phyloP scores from a whole-genome alignment of 2,113 vertebrate species.

The Menura novaehollandiae region DNA sequence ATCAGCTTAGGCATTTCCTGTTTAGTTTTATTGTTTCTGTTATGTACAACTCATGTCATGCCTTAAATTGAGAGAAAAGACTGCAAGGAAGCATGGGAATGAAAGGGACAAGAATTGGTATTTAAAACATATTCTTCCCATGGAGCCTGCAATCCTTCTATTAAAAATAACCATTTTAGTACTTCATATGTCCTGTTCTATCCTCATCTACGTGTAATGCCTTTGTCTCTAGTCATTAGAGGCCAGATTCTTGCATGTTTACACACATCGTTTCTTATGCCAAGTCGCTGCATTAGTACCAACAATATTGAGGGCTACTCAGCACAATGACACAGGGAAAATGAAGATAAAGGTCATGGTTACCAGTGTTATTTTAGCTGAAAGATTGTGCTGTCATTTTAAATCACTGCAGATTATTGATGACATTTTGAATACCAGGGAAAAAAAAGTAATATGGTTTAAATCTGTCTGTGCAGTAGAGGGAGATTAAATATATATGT shows the following conservation, averaged over 20 bases:
- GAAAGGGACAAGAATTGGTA: background rate
- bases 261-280: background rate
- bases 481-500: background rate
- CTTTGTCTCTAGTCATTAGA: background rate
- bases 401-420: background rate
- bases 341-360: background rate
- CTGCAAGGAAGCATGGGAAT: background rate
- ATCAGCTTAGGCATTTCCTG: constrained; percentile 22
- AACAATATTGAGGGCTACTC: background rate
- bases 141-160: background rate
- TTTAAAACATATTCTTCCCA: background rate
- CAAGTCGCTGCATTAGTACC: no score
- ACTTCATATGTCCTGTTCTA: background rate
- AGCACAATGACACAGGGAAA: background rate
- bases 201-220: background rate
- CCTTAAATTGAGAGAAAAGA: background rate
- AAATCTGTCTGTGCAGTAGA: background rate
- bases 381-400: background rate
- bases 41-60: background rate
- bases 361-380: background rate
- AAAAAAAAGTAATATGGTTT: background rate
- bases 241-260: background rate
- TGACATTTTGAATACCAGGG: background rate
- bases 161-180: background rate
- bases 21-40: background rate